phyloP scores from a whole-genome alignment of 2,888 invertebrate species.

The Tetrapedia diversipes region DNA sequence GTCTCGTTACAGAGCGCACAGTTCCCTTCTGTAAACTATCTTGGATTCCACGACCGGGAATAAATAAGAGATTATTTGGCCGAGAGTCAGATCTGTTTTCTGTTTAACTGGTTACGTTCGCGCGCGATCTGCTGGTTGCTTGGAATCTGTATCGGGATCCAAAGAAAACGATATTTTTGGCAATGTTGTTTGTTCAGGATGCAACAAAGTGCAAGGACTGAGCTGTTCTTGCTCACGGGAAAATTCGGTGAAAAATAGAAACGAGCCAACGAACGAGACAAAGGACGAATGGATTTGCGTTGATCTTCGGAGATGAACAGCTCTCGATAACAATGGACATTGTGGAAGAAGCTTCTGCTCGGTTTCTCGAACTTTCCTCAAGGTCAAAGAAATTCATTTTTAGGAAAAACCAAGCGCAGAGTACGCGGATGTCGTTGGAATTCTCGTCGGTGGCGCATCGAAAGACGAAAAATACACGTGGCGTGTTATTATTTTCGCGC shows the following conservation, averaged over 20 bases:
- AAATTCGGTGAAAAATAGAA: conserved; percentile 31
- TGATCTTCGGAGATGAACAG: background rate
- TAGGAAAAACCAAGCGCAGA: background rate
- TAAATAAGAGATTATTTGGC: conserved; percentile 2
- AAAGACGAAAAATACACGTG: conserved; percentile 51
- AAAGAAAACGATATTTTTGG: background rate
- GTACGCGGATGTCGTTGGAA: conserved; percentile 8
- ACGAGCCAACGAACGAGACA: conserved; percentile 12
- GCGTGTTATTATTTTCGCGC: conserved; percentile 62
- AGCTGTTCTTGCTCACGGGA: conserved; percentile 12
- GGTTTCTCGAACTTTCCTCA: background rate
- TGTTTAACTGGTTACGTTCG: background rate
- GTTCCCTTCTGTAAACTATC: no score
- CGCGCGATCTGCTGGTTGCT: background rate
- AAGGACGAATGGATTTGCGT: conserved; percentile 8
- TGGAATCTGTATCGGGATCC: background rate
- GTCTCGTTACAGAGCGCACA: background rate
- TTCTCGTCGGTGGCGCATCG: conserved; percentile 17
- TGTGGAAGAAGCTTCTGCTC: background rate
- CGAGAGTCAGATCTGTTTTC: background rate
- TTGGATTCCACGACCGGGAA: no score
- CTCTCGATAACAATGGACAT: background rate
- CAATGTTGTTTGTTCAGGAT: conserved; percentile 6
- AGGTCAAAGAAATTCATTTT: background rate
- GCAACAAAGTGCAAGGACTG: conserved; percentile 12